Base-by-base conservation (phyloP, 2,797 vertebrate genomes). In the Pteropus rufus region DNA sequence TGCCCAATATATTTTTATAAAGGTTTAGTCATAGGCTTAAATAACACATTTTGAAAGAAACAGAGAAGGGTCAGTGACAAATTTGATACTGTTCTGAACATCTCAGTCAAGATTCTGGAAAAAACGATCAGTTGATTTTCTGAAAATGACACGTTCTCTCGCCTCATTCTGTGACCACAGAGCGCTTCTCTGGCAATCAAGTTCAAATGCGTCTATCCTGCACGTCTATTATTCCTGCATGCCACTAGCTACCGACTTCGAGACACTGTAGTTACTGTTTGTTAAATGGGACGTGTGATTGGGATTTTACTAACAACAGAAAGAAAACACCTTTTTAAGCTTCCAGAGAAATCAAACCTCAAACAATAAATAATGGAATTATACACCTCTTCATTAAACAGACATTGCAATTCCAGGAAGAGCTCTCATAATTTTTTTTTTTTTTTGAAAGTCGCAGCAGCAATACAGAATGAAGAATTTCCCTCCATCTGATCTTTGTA, bases 361-460 rank as follows among this genome's bases (percentile, higher is more conserved):
- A 97, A 98, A 98, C 92, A 98, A 98, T 98, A 98, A 98, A 98
- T 98, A 98, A 98, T 97, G 98, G 96, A 98, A 98, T 98, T 98
- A 98, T 97, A 98, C 73, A 97, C 95, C 97, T 98, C 98, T 98
- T 98, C 98, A 98, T 98, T 98, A 98, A 98, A 98, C 98, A 98
- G 98, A 97, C 98, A 97, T 98, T 97, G 96, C 98, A 97, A 98
- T 98, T 98, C 97, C 98, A 98, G 97, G 97, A 98, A 98, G 97
- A 98, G 96, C 92, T 94, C 96, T 97, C 98, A 97, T 98, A 97
- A 97, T 98, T 98, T 89, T 95, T 96, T 97, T 98, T 97, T 97
- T 98, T 98, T 82, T 91, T 91, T 97, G 97, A 93, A 98, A 98
- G 97, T 98, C 96, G 98, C 98, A 98, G 98, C 97, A 98, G 98